phyloP scores from a whole-genome alignment of 2,888 invertebrate genomes.

The Idaea biselata region DNA sequence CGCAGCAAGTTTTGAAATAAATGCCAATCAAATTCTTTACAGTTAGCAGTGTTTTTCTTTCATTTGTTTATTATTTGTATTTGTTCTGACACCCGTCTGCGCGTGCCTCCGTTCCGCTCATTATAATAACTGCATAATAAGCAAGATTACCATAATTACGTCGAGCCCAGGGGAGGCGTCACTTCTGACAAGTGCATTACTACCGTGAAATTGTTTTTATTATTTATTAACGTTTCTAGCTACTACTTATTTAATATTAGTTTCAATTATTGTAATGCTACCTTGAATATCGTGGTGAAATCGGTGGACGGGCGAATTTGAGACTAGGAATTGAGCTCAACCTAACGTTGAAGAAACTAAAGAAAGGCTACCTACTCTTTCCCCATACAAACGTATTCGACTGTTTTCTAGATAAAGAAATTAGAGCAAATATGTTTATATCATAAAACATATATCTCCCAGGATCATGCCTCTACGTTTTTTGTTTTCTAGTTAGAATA shows the following conservation, averaged over 20 bases:
- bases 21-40: neutral
- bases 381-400: too few species aligned
- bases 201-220: slow-evolving; percentile 9
- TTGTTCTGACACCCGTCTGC: neutral
- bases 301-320: neutral
- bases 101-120: slow-evolving; percentile 16
- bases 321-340: neutral
- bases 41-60: neutral
- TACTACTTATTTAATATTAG: neutral
- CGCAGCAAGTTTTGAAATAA: too few species aligned
- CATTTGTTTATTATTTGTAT: neutral
- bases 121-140: slow-evolving; percentile 24
- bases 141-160: slow-evolving; percentile 27
- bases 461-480: too few species aligned
- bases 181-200: slow-evolving; percentile 3
- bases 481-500: too few species aligned
- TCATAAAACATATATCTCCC: too few species aligned
- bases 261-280: neutral
- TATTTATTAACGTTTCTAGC: slow-evolving; percentile 4
- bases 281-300: neutral
- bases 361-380: too few species aligned
- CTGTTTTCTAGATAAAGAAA: too few species aligned
- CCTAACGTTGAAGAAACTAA: too few species aligned
- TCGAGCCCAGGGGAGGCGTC: slow-evolving; percentile 16
- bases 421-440: too few species aligned